phyloP scores from a whole-genome alignment of 2,888 invertebrate species.

The Dolichomitus sp. region DNA sequence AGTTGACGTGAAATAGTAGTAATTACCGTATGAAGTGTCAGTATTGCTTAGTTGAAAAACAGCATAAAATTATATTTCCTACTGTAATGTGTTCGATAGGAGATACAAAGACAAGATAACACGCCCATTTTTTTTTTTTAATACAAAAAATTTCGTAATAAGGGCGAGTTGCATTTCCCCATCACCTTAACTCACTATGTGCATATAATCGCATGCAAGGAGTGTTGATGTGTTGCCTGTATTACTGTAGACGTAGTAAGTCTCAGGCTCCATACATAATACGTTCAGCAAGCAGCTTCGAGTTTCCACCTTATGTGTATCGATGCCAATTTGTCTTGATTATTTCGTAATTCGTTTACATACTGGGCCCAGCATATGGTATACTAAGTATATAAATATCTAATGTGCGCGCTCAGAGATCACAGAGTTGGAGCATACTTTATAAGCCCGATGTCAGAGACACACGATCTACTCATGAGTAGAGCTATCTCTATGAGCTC shows the following conservation, averaged over 20 bases:
- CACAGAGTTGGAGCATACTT: slow-evolving; percentile 3
- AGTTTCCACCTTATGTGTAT: slow-evolving; percentile 29
- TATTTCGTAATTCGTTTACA: slow-evolving; percentile 72
- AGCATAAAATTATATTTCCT: background rate
- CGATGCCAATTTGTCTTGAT: slow-evolving; percentile 73
- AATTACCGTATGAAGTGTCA: slow-evolving; percentile 12
- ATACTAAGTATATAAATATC: slow-evolving; percentile 25
- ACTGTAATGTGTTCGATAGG: background rate
- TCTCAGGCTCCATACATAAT: background rate
- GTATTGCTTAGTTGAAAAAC: slow-evolving; percentile 3
- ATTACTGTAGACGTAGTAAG: slow-evolving; percentile 2
- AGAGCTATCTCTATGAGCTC: background rate
- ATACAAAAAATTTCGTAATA: background rate
- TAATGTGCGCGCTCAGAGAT: slow-evolving; percentile 16
- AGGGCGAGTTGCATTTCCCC: slow-evolving; percentile 1
- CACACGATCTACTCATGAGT: background rate
- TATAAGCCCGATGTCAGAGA: slow-evolving; percentile 1
- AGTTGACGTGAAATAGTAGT: background rate
- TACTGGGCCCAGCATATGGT: slow-evolving; percentile 50
- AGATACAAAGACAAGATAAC: slow-evolving; percentile 10
- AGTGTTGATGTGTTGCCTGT: background rate
- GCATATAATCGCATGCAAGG: background rate
- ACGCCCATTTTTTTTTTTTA: background rate
- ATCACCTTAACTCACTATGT: background rate
- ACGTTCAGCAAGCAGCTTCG: slow-evolving; percentile 15